Base-by-base conservation (phyloP, 2,797 vertebrate genomes). In the Acanthornis magna region DNA sequence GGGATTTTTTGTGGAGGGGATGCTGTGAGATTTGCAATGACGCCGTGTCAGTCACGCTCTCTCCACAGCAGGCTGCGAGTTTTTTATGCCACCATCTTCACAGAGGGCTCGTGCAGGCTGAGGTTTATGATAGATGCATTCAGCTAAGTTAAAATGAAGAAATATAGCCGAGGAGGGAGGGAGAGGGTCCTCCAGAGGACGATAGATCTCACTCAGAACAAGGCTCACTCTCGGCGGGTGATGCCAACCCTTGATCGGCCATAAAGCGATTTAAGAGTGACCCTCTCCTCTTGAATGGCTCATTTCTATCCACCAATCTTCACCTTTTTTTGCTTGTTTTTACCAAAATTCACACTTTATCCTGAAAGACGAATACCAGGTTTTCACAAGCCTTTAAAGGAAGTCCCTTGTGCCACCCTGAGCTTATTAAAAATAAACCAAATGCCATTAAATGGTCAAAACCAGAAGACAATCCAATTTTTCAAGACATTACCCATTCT, bases 21-120 rank as follows among this genome's bases (percentile, higher is more conserved):
- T 7, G 27, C 76, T 38, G 47, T 26, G 47, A 51, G 65, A 38
- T 68, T 20, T 10, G 9, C 55, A 7, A 1, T 2, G 22, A 2
- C 0, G 0, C 42, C 0, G 2, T 2, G 26, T 27, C 40, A 43
- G 38, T 10, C 48, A 2, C 10, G 3, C n/a, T 85, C 65, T 3
- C 57, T 18, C 57, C 9, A 0, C 66, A 27, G 65, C 1, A 3
- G 21, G 48, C 62, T 54, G 23, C 3, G 3, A 34, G 43, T 2
- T 83, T 81, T 86, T 92, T 65, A 78, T 34, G 84, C 42, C 65
- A 7, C 73, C 9, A 0, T 26, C 88, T 11, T 81, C 80, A 53
- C 12, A 4, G 40, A 83, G 70, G 71, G 50, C 50, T 83, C 5
- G 42, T 22, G 62, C 70, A 25, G 6, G 38, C 27, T 53, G 65